phyloP scores from a whole-genome alignment of 2,888 invertebrate species.

The Erebia ligea region DNA sequence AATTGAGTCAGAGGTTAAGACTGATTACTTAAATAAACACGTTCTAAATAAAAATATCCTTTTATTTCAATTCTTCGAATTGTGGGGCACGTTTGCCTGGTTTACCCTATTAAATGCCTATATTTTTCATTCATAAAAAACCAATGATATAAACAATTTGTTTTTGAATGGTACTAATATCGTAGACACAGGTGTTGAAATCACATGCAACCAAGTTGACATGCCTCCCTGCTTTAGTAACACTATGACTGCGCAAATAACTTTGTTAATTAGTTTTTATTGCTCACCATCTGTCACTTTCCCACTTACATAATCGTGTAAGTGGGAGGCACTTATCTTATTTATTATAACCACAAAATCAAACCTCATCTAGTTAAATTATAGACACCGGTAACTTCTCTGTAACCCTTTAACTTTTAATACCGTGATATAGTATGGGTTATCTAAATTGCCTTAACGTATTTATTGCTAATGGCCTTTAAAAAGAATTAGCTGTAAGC shows the following conservation, averaged over 20 bases:
- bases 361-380: conserved; percentile 22
- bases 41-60: too few relatives aligned
- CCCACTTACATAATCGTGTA: neutral
- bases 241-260: neutral
- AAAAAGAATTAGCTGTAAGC: conserved; percentile 27
- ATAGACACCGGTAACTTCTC: conserved; percentile 28
- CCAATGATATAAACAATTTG: too few relatives aligned
- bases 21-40: too few relatives aligned
- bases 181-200: too few relatives aligned
- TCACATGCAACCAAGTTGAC: neutral
- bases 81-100: too few relatives aligned
- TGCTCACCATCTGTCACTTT: neutral
- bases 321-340: conserved; percentile 17
- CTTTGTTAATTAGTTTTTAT: neutral
- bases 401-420: conserved; percentile 30
- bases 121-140: too few relatives aligned
- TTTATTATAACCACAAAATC: conserved; percentile 5
- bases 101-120: too few relatives aligned
- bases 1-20: too few relatives aligned
- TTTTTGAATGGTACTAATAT: neutral
- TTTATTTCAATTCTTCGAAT: too few relatives aligned
- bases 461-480: conserved; percentile 37
- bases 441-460: conserved; percentile 33
- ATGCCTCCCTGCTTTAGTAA: neutral
- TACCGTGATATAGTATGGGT: conserved; percentile 24